A percentile compares a stretch with the other conserved stretches of the same genome.
Conservation (phyloP, 2,888 invertebrate species). For the Brachyptera risi region DNA sequence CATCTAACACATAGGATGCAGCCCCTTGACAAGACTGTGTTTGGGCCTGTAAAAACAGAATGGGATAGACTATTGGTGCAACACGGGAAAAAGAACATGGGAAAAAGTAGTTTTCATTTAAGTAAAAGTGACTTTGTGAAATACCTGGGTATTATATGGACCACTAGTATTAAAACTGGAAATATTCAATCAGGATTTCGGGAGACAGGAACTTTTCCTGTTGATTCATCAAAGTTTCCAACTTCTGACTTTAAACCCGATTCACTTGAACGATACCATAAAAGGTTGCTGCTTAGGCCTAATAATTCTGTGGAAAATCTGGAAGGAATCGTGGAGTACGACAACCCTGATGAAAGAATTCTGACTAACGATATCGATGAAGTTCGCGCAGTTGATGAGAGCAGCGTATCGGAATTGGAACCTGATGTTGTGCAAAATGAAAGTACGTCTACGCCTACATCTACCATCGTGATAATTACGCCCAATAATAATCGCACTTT, state of each 20-base stretch:
- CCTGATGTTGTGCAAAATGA: not conserved
- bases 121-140: not conserved
- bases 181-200: not conserved
- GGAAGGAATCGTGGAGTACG: too few species aligned
- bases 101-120: not conserved
- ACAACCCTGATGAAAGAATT: too few species aligned
- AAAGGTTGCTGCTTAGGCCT: not conserved
- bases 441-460: not conserved
- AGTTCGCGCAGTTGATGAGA: not conserved
- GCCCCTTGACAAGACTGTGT: slow-evolving; percentile 14
- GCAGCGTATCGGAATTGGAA: not conserved
- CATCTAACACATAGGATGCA: slow-evolving; percentile 16
- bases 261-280: not conserved
- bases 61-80: not conserved
- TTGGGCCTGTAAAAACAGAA: slow-evolving; percentile 5
- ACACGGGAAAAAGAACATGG: slow-evolving; percentile 5
- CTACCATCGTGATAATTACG: too few species aligned
- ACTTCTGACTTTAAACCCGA: not conserved
- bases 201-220: not conserved
- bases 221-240: not conserved
- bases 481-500: too few species aligned
- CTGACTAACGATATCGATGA: too few species aligned
- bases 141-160: not conserved
- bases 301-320: too few species aligned
- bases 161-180: not conserved